phyloP scores from a whole-genome alignment of 2,888 invertebrate genomes.

The Nyleta sp. region DNA sequence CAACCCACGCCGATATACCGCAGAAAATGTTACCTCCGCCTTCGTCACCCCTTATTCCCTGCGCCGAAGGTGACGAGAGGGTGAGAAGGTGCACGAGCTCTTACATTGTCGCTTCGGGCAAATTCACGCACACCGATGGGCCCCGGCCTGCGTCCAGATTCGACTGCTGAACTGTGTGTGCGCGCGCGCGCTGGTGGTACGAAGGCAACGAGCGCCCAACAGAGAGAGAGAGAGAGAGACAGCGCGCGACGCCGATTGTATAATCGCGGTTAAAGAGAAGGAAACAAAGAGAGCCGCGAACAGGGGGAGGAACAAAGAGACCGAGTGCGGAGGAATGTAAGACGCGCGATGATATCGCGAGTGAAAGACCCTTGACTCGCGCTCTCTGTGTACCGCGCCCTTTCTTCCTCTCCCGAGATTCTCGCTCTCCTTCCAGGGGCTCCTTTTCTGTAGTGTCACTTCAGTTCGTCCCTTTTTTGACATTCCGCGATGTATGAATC shows the following conservation, averaged over 20 bases:
- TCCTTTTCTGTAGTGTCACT: constrained; percentile 43
- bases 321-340: constrained; percentile 57
- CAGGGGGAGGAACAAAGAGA: constrained; percentile 69
- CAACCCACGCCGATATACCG: constrained; percentile 53
- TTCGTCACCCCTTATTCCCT: constrained; percentile 60
- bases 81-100: constrained; percentile 70
- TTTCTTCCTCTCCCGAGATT: too few species aligned
- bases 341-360: constrained; percentile 70
- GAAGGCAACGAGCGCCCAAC: constrained; percentile 35
- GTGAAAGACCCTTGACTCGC: constrained; percentile 69
- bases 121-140: constrained; percentile 65
- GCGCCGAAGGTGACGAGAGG: constrained; percentile 63
- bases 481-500: constrained; percentile 24
- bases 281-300: constrained; percentile 63
- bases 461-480: constrained; percentile 49
- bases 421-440: too few species aligned
- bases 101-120: constrained; percentile 73
- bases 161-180: constrained; percentile 18
- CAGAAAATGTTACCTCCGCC: constrained; percentile 64
- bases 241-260: constrained; percentile 71
- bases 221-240: too few species aligned
- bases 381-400: constrained; percentile 64
- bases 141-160: too few species aligned
- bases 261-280: constrained; percentile 69
- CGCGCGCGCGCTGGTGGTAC: too few species aligned